A percentile compares a stretch with the other conserved stretches of the same genome.
Evolutionary conservation across 2,797 vertebrate genomes (phyloP).

Genomic region (Platyrinchus mystaceus): DNA sequence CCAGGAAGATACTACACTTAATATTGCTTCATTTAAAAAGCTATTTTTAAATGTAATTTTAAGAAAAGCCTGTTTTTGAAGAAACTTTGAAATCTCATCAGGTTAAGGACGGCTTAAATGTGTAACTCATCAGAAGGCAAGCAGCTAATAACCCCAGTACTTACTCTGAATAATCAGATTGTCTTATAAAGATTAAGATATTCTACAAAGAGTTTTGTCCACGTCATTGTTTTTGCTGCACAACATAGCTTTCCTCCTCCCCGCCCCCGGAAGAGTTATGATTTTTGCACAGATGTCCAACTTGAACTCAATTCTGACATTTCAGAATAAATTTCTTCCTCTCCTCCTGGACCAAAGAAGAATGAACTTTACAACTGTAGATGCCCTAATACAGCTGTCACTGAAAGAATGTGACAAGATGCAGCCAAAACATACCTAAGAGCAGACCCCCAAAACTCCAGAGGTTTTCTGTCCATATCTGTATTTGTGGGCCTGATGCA

Average conservation of each 20-base stretch:
- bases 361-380: neutral
- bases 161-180: neutral
- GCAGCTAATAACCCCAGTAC: neutral
- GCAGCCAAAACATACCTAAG: constrained; percentile 57
- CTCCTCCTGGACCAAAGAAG: neutral
- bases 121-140: neutral
- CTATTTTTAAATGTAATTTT: neutral
- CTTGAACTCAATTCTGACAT: neutral
- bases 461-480: constrained; percentile 61
- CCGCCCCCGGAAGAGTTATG: neutral
- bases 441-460: constrained; percentile 55
- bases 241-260: neutral
- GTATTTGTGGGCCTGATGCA: constrained; percentile 50
- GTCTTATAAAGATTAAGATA: neutral
- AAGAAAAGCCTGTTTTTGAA: neutral
- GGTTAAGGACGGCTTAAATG: neutral
- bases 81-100: neutral
- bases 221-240: neutral
- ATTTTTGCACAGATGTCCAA: neutral
- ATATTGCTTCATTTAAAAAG: neutral
- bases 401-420: constrained; percentile 53
- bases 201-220: neutral
- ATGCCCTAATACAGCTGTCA: constrained; percentile 20
- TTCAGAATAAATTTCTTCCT: neutral
- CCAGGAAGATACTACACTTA: neutral